These are phyloP conservation scores for Orchesella flavescens DNA, from an alignment of 2,888 invertebrate genomes.

Conservation along the genomic window DNA sequence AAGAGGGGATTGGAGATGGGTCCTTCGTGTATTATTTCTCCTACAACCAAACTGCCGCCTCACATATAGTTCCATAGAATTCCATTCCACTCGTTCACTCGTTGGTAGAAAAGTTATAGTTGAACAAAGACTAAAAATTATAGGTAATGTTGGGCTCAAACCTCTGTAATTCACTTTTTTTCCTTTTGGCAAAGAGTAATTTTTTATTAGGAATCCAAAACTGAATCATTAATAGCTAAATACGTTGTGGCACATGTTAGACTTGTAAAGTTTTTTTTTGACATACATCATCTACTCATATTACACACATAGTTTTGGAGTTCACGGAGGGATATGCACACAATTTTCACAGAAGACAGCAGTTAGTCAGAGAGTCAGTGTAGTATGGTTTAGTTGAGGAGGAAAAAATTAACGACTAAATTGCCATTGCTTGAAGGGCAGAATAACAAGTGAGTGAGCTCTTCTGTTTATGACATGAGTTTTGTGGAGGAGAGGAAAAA, in stretches of 20 bases:
- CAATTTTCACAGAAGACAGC: too few relatives aligned
- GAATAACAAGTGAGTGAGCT: background rate
- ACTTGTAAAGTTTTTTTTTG: constrained; percentile 10
- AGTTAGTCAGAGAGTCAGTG: too few relatives aligned
- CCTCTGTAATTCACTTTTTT: constrained; percentile 21
- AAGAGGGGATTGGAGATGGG: too few relatives aligned
- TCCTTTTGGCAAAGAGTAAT: constrained; percentile 20
- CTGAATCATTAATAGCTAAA: background rate
- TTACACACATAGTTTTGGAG: too few relatives aligned
- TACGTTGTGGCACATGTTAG: constrained; percentile 8
- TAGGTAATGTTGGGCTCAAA: constrained; percentile 9
- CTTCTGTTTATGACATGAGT: constrained; percentile 2
- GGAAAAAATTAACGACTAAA: too few relatives aligned
- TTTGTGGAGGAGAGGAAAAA: background rate
- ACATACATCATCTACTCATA: background rate
- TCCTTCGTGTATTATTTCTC: too few relatives aligned
- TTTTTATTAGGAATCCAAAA: constrained; percentile 32
- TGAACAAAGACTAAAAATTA: constrained; percentile 22
- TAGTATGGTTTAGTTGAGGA: too few relatives aligned
- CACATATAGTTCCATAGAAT: too few relatives aligned
- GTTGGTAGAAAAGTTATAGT: too few relatives aligned
- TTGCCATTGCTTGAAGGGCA: background rate
- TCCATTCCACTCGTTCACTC: too few relatives aligned
- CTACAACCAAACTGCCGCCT: background rate
- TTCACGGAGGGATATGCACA: too few relatives aligned